phyloP scores from a whole-genome alignment of 2,113 vertebrate genomes.

The Malurus elegans region DNA sequence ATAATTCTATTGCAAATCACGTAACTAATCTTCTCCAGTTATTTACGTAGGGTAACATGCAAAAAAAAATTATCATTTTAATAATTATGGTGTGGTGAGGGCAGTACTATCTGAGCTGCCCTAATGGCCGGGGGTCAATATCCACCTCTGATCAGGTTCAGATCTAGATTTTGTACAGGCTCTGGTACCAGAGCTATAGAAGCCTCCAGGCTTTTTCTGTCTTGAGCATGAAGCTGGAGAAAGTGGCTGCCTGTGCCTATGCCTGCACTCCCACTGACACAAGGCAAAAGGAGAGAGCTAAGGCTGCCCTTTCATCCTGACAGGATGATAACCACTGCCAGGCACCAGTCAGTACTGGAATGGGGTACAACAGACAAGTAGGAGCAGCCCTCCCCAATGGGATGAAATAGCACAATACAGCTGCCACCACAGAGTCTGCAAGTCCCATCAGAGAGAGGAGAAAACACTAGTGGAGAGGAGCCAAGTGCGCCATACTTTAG shows the following conservation, averaged over 20 bases:
- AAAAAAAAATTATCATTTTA: not conserved
- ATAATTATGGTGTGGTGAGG: not conserved
- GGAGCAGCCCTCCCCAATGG: not conserved
- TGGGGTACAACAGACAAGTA: not conserved
- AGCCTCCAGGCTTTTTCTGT: not conserved
- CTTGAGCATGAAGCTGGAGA: not conserved
- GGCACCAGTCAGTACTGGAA: not conserved
- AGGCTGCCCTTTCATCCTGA: not conserved
- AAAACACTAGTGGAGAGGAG: not conserved
- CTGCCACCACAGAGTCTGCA: not conserved
- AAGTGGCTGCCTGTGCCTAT: not conserved
- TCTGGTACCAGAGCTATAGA: not conserved
- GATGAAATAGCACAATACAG: not conserved
- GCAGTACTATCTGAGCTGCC: not conserved
- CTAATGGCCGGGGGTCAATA: not conserved
- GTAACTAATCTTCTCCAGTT: not conserved
- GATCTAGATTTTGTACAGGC: not conserved
- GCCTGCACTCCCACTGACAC: not conserved
- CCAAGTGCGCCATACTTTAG: not conserved
- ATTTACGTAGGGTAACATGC: not conserved
- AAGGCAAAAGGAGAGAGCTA: not conserved
- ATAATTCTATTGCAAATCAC: not conserved
- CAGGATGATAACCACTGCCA: not conserved
- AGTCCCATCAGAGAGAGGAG: not conserved
- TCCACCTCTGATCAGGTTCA: not conserved